Base-by-base conservation (phyloP, 2,113 vertebrate species). In the Regulus satrapa region DNA sequence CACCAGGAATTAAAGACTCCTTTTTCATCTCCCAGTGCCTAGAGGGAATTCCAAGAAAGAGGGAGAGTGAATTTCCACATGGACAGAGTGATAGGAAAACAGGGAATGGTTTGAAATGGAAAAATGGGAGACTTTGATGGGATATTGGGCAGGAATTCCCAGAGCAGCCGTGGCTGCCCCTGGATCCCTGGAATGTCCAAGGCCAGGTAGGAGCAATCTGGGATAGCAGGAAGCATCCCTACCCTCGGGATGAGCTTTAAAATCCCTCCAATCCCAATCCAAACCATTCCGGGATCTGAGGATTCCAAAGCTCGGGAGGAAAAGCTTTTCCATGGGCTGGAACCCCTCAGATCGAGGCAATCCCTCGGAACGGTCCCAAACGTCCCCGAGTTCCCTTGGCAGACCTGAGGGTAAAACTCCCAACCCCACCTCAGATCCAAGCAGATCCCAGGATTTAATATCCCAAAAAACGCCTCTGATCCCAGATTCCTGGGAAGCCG, bases 301-400 rank as follows among this genome's bases (percentile, higher is more conserved):
- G 13, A 79, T 34, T 9, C 56, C 58, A 18, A 36, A 62, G 6
- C 15, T 72, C 1, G 1, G 9, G 24, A 36, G 40, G 8, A 69
- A 64, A 52, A 61, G 32, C 11, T 71, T 64, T 69, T 43, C 34
- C 14, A 15, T 8, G 16, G 3, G 14, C 18, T 20, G n/a, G 34
- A 55, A 3, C 1, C 8, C 5, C 10, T 40, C 19, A 18, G 43
- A 40, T 43, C 0, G 0, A 32, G 16, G 6, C 36, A 38, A 18
- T 15, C 40, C 14, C 55, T 32, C 26, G 11, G 26, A 38, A 19
- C 0, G 1, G 1, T 9, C 49, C 31, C 18, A 5, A 54, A 41
- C 23, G 1, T 19, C 5, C 29, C 52, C 14, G 4, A 5, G 36
- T 54, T 36, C 14, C 2, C 6, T n/a, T n/a, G n/a, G n/a, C n/a